A percentile compares a stretch with the other conserved stretches of the same genome.
Evolutionary conservation across 2,888 invertebrate species (phyloP).

Genomic region (Aphidoletes aphidimyza): DNA sequence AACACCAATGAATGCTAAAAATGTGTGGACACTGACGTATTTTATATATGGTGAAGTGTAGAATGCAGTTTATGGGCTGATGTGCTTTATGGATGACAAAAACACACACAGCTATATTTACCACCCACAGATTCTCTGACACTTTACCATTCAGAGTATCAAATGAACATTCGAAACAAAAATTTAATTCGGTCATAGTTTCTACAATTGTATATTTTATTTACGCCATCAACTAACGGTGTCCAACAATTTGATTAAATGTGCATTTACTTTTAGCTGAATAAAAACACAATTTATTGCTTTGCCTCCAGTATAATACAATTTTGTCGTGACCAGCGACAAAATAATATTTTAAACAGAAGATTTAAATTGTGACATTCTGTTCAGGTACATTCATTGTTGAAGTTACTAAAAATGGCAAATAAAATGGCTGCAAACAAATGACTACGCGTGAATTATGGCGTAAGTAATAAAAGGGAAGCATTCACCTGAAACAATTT

Average conservation of each 20-base stretch:
- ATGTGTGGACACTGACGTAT: background rate
- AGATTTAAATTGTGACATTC: background rate
- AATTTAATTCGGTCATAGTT: no score
- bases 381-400: no score
- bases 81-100: background rate
- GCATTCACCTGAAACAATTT: background rate
- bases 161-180: no score
- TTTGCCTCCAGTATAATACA: no score
- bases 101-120: constrained; percentile 13
- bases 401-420: no score
- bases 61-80: background rate
- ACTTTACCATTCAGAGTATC: background rate
- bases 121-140: background rate
- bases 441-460: background rate
- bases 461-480: background rate
- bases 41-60: background rate
- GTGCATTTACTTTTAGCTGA: no score
- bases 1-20: background rate
- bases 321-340: no score
- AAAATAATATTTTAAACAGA: no score
- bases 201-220: no score
- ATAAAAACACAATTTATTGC: no score
- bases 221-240: no score
- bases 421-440: background rate
- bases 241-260: no score